phyloP scores from a whole-genome alignment of 2,888 invertebrate genomes.

The Ferrisia virgata region DNA sequence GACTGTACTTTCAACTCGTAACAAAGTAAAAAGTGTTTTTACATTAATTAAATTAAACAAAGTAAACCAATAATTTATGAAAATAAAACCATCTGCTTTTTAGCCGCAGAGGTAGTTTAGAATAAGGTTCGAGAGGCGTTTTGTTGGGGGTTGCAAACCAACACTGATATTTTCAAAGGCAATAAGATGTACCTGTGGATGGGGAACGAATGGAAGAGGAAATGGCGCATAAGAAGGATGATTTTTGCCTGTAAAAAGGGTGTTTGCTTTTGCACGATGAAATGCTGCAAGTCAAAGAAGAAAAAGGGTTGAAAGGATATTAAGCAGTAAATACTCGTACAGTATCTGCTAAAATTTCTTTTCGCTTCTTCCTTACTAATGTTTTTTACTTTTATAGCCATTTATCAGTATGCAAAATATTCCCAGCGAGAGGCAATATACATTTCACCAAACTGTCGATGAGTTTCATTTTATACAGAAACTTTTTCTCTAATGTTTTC shows the following conservation, averaged over 20 bases:
- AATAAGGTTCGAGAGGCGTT: conserved; percentile 33
- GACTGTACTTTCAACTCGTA: conserved; percentile 39
- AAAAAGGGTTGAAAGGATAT: conserved; percentile 46
- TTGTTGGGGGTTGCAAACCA: conserved; percentile 44
- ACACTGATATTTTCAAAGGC: conserved; percentile 45
- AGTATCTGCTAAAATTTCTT: conserved; percentile 45
- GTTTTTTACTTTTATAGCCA: conserved; percentile 20
- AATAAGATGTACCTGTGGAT: conserved; percentile 37
- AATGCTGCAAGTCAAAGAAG: conserved; percentile 45
- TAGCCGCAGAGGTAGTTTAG: conserved; percentile 45
- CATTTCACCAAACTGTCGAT: background rate
- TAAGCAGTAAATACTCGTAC: conserved; percentile 46
- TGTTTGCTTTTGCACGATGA: conserved; percentile 46
- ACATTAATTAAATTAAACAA: conserved; percentile 46
- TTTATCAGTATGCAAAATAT: conserved; percentile 1
- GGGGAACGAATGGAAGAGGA: conserved; percentile 37
- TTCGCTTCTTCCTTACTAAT: conserved; percentile 22
- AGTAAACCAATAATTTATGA: conserved; percentile 46
- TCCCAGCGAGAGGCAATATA: background rate
- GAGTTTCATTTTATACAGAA: background rate
- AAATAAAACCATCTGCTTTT: conserved; percentile 46
- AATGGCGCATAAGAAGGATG: conserved; percentile 46
- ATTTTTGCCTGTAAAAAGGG: conserved; percentile 46
- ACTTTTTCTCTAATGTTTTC: background rate
- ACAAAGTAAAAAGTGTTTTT: conserved; percentile 45